phyloP scores from a whole-genome alignment of 2,888 invertebrate genomes.

The Conistra vaccinii region DNA sequence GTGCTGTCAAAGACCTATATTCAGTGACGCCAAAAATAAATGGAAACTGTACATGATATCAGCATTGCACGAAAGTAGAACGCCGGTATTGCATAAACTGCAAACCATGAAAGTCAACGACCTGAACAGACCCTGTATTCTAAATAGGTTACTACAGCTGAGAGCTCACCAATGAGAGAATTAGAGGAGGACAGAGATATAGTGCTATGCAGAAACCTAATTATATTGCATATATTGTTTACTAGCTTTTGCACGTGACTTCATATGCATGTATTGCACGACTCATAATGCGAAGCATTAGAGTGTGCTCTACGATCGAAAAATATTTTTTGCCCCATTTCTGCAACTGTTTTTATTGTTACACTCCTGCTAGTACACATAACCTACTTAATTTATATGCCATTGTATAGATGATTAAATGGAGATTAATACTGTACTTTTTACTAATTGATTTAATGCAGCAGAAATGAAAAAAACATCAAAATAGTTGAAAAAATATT shows the following conservation, averaged over 20 bases:
- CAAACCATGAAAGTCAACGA: constrained; percentile 61
- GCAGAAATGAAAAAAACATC: too few species aligned
- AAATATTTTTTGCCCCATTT: too few species aligned
- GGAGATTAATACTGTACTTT: too few species aligned
- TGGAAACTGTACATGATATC: constrained; percentile 7
- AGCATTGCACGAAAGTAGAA: constrained; percentile 17
- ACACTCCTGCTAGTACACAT: too few species aligned
- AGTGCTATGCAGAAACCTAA: constrained; percentile 13
- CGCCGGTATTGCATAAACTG: constrained; percentile 40
- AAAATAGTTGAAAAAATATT: too few species aligned
- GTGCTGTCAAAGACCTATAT: not conserved
- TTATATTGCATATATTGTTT: not conserved
- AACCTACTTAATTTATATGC: too few species aligned
- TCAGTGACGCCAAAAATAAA: not conserved
- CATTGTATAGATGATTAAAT: too few species aligned
- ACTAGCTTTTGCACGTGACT: not conserved
- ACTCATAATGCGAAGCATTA: too few species aligned
- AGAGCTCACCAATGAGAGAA: constrained; percentile 49
- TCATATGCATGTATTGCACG: not conserved
- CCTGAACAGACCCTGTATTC: constrained; percentile 56
- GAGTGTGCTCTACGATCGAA: too few species aligned
- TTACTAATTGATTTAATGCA: too few species aligned
- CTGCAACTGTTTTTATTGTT: too few species aligned
- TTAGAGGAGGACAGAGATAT: constrained; percentile 46
- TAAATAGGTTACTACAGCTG: constrained; percentile 63